Percentiles rank a stretch among this genome's conserved stretches.
Evolutionary conservation across 2,113 vertebrate species (phyloP).

Genomic region (Cryptotis parvus): DNA sequence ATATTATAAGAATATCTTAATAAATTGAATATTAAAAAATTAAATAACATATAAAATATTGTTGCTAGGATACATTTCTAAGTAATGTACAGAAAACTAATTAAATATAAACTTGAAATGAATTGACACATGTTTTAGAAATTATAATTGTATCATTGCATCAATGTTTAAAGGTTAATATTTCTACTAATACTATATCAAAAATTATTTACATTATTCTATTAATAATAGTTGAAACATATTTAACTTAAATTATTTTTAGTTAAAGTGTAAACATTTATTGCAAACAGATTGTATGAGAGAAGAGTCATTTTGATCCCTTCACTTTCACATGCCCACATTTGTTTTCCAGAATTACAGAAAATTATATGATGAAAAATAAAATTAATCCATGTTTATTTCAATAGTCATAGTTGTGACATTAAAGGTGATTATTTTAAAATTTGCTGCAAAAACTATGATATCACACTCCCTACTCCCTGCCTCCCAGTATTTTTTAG

Average conservation of each 20-base stretch:
- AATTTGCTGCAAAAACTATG: too few species aligned
- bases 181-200: not conserved
- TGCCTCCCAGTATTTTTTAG: too few species aligned
- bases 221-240: not conserved
- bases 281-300: not conserved
- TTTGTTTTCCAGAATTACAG: conserved; percentile 19
- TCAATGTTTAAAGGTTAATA: not conserved
- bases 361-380: not conserved
- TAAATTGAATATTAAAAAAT: not conserved
- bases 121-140: not conserved
- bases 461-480: not conserved
- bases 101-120: not conserved
- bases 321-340: too few species aligned
- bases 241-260: conserved; percentile 12
- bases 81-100: not conserved
- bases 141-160: not conserved
- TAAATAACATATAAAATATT: not conserved
- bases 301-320: not conserved
- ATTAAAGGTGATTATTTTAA: conserved; percentile 40
- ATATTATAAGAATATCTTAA: not conserved
- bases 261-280: not conserved
- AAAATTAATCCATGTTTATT: conserved; percentile 29
- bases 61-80: not conserved
- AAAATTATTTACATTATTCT: not conserved
- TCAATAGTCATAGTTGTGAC: not conserved